A percentile compares a stretch with the other conserved stretches of the same genome.
phyloP scores from a whole-genome alignment of 1,140 invertebrate species.

The Zaprionus tsacasi region DNA sequence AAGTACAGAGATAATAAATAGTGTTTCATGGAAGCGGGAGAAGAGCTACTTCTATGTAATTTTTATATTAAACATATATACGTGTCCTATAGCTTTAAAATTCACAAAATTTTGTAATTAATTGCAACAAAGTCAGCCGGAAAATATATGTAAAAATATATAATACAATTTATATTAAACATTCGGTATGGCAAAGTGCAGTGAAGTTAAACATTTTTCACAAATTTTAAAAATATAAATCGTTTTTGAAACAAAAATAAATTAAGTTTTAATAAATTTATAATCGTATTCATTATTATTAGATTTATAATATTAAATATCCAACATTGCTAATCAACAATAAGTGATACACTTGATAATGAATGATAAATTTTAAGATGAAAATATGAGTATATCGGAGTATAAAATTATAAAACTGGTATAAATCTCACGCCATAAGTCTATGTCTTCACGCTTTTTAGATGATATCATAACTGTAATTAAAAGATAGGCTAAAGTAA shows the following conservation, averaged over 20 bases:
- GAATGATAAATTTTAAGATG: not conserved
- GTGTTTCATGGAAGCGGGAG: not conserved
- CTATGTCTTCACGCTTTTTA: constrained; percentile 13
- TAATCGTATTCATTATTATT: not conserved
- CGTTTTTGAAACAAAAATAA: too few relatives aligned
- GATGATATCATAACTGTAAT: constrained; percentile 31
- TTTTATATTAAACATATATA: not conserved
- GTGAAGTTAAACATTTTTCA: too few relatives aligned
- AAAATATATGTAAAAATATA: too few relatives aligned
- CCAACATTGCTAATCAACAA: not conserved
- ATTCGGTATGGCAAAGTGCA: not conserved
- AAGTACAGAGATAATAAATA: not conserved
- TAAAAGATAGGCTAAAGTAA: constrained; percentile 43
- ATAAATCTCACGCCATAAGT: constrained; percentile 11
- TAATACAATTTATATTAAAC: not conserved
- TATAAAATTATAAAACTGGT: constrained; percentile 6
- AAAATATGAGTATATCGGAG: not conserved
- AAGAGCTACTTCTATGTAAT: not conserved
- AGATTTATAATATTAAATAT: not conserved
- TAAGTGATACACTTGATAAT: not conserved
- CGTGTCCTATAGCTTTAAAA: not conserved
- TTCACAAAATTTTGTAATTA: not conserved
- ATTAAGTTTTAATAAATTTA: not conserved
- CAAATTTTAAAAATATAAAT: too few relatives aligned
- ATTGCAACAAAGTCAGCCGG: too few relatives aligned